These are phyloP conservation scores for Leptogaster cylindrica DNA, from an alignment of 2,888 invertebrate species.

Conservation along the genomic window DNA sequence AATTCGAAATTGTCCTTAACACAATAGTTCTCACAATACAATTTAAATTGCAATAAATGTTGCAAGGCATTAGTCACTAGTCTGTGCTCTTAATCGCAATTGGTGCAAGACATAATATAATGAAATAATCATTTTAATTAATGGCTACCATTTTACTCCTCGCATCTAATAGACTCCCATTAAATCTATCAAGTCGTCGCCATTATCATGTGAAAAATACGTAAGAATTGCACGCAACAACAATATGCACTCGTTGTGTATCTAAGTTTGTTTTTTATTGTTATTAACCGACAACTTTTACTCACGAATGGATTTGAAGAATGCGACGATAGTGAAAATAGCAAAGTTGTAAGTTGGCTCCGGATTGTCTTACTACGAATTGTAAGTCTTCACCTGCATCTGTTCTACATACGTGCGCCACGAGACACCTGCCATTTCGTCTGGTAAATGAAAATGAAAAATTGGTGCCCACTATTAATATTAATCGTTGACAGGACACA, in stretches of 20 bases:
- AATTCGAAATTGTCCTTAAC: too few relatives aligned
- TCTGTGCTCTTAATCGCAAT: too few relatives aligned
- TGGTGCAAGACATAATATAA: too few relatives aligned
- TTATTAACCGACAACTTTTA: too few relatives aligned
- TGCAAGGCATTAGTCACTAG: too few relatives aligned
- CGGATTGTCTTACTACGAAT: slow-evolving; percentile 4
- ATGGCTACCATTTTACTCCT: too few relatives aligned
- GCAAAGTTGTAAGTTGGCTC: slow-evolving; percentile 6
- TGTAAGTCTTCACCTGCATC: slow-evolving; percentile 19
- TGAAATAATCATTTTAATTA: too few relatives aligned
- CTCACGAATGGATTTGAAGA: not conserved
- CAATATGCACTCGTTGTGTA: not conserved
- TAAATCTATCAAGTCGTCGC: slow-evolving; percentile 11
- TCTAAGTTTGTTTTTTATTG: not conserved
- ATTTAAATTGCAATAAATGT: too few relatives aligned
- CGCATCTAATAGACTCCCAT: too few relatives aligned
- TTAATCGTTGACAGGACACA: slow-evolving; percentile 19
- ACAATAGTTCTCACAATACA: too few relatives aligned
- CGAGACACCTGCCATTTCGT: slow-evolving; percentile 16
- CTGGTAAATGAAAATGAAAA: slow-evolving; percentile 15
- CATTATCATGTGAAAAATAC: not conserved
- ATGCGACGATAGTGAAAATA: slow-evolving; percentile 26
- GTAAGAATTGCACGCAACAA: not conserved
- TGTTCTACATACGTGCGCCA: not conserved
- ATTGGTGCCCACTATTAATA: slow-evolving; percentile 15